Evolutionary conservation across 37 sponge, comb jelly and placozoan genomes (phyloP).

Genomic region (Cladorhizidae sp.): DNA sequence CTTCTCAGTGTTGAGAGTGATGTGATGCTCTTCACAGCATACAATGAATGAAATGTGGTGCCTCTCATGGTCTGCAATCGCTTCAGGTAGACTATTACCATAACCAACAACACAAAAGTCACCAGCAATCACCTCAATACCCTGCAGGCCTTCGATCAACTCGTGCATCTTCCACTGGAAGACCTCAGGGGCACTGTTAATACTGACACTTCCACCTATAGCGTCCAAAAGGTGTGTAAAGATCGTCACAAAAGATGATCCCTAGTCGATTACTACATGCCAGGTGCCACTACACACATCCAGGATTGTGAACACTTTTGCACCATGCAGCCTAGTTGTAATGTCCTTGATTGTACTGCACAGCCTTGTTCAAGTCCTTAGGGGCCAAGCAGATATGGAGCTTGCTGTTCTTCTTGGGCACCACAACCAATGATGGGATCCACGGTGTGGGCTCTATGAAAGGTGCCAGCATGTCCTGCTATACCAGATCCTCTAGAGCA

Average conservation of each 20-base stretch:
- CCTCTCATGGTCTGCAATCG: conserved; percentile 11
- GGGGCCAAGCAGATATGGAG: conserved; percentile 48
- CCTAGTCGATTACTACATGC: conserved; percentile 63
- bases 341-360: conserved; percentile 44
- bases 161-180: conserved; percentile 57
- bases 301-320: conserved; percentile 58
- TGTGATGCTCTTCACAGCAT: conserved; percentile 6
- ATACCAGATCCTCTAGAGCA: conserved; percentile 5
- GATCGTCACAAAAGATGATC: conserved; percentile 53
- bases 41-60: conserved; percentile 17
- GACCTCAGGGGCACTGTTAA: conserved; percentile 44
- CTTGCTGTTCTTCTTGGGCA: conserved; percentile 20
- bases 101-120: conserved; percentile 46
- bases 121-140: conserved; percentile 44
- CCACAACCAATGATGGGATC: conserved; percentile 40
- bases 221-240: conserved; percentile 59
- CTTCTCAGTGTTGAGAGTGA: conserved; percentile 34
- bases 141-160: conserved; percentile 43
- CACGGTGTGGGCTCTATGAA: conserved; percentile 8
- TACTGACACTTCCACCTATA: conserved; percentile 46
- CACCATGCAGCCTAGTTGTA: conserved; percentile 40
- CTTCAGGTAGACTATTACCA: conserved; percentile 24
- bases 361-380: conserved; percentile 44
- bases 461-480: too few species aligned
- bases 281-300: conserved; percentile 63